Evolutionary conservation across 2,888 invertebrate species (phyloP).

Genomic region (Aelia acuminata): DNA sequence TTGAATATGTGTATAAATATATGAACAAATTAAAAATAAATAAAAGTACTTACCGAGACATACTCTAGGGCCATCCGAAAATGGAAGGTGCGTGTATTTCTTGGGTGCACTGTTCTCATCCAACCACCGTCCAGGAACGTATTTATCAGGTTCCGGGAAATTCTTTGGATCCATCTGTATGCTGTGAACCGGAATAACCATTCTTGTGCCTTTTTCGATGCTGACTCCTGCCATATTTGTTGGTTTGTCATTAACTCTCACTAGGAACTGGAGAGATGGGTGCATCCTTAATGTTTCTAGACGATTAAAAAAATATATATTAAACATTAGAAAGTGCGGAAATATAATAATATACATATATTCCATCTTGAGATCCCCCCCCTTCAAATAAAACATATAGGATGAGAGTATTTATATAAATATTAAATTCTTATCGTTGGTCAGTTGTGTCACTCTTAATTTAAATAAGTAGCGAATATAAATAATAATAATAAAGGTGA

Average conservation of each 20-base stretch:
- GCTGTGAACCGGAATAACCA: background rate
- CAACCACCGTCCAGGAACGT: background rate
- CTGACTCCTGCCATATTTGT: constrained; percentile 3
- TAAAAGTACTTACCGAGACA: constrained; percentile 45
- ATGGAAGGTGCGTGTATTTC: constrained; percentile 42
- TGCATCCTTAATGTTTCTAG: constrained; percentile 35
- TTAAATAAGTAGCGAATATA: too few relatives aligned
- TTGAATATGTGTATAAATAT: too few relatives aligned
- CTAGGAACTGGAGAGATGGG: constrained; percentile 26
- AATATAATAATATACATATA: background rate
- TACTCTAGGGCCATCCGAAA: constrained; percentile 52
- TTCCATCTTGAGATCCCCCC: too few relatives aligned
- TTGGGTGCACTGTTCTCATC: background rate
- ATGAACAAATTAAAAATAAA: background rate
- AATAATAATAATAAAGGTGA: too few relatives aligned
- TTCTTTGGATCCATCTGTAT: constrained; percentile 52
- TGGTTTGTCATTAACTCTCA: constrained; percentile 20
- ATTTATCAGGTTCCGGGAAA: constrained; percentile 31
- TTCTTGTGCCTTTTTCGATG: constrained; percentile 31
- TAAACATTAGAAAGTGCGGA: background rate
- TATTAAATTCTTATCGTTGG: too few relatives aligned
- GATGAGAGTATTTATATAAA: too few relatives aligned
- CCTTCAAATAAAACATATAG: too few relatives aligned
- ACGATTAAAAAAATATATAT: background rate
- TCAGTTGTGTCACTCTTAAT: too few relatives aligned